Percentiles rank a stretch among this genome's conserved stretches.
Evolutionary conservation across 2,888 invertebrate genomes (phyloP).

Genomic region (Pollenia amentaria): DNA sequence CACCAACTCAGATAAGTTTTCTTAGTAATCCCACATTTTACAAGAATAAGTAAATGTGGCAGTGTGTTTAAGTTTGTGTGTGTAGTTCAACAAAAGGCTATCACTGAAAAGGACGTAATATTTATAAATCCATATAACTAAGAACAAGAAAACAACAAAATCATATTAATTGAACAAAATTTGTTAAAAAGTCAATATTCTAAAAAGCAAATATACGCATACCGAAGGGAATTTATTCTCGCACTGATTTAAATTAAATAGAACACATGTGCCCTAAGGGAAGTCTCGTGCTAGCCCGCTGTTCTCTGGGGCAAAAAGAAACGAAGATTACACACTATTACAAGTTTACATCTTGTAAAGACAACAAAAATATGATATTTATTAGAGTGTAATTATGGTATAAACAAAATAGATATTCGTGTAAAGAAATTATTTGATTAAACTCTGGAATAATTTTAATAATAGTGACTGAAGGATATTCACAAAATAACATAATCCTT

Average conservation of each 20-base stretch:
- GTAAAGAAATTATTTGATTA: conserved; percentile 27
- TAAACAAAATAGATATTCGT: no score
- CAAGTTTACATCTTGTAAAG: conserved; percentile 5
- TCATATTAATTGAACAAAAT: conserved; percentile 63
- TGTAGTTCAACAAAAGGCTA: conserved; percentile 57
- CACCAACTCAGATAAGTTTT: no score
- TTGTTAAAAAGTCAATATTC: conserved; percentile 54
- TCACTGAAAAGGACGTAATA: conserved; percentile 62
- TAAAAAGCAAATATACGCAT: conserved; percentile 24
- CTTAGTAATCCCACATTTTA: conserved; percentile 19
- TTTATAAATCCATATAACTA: no score
- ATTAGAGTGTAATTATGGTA: conserved; percentile 26
- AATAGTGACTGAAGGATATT: no score
- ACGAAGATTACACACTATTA: neutral
- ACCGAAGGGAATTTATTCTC: conserved; percentile 21
- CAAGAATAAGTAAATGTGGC: neutral
- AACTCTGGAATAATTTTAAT: no score
- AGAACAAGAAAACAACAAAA: conserved; percentile 31
- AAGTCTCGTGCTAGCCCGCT: neutral
- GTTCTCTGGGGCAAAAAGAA: neutral
- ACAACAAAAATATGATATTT: conserved; percentile 16
- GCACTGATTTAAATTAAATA: conserved; percentile 9
- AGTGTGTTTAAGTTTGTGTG: conserved; percentile 36
- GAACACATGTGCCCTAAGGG: neutral
- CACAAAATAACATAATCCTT: no score